phyloP scores from a whole-genome alignment of 1,140 invertebrate species.

The Platorchestia sp. region DNA sequence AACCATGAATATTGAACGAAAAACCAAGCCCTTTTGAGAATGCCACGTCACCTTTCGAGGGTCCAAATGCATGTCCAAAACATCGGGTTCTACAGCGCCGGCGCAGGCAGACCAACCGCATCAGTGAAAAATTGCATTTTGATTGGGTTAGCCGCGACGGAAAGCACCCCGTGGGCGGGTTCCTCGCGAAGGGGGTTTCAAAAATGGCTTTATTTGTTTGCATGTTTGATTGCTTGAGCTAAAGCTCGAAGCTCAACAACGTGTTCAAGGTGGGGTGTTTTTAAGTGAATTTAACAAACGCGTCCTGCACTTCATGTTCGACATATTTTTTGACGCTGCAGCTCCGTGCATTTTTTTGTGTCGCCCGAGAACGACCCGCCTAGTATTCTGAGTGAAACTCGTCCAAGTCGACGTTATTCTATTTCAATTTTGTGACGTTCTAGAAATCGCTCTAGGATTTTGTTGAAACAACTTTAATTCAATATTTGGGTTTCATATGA shows the following conservation, averaged over 20 bases:
- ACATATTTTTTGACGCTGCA: too few species aligned
- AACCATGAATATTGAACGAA: neutral
- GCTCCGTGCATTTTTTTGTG: too few species aligned
- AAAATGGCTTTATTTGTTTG: neutral
- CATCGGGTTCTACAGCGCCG: neutral
- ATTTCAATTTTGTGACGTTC: neutral
- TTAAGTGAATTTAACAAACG: neutral
- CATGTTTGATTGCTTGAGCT: neutral
- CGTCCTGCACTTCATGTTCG: neutral
- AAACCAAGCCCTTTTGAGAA: neutral
- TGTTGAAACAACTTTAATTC: neutral
- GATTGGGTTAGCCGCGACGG: neutral
- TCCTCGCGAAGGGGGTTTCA: neutral
- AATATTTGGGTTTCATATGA: neutral
- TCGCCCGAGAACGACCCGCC: too few species aligned
- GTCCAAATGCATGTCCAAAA: neutral
- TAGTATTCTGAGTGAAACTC: too few species aligned
- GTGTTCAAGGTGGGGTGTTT: neutral
- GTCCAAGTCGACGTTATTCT: neutral
- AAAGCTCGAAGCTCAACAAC: neutral
- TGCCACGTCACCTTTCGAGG: neutral
- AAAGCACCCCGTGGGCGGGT: neutral
- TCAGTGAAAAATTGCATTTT: neutral
- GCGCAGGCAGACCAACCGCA: neutral
- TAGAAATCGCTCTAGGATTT: neutral